These are phyloP conservation scores for Potamarius usumacintae DNA, from an alignment of 2,113 vertebrate species.

Conservation along the genomic window DNA sequence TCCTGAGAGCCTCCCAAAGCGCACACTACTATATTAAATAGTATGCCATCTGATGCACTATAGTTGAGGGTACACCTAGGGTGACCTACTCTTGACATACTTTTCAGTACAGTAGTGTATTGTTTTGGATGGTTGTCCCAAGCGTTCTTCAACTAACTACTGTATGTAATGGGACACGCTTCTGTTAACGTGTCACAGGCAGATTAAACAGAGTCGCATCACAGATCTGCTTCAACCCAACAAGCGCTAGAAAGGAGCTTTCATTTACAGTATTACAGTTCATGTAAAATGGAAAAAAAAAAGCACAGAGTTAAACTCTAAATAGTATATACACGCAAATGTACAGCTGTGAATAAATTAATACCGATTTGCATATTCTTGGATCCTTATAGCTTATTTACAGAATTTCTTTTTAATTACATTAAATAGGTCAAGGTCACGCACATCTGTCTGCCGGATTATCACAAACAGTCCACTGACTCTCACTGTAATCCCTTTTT, in stretches of 20 bases:
- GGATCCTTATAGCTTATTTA: conserved; percentile 97
- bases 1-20: conserved; percentile 84
- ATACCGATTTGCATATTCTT: conserved; percentile 99
- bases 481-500: conserved; percentile 63
- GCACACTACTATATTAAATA: conserved; percentile 12
- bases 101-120: conserved; percentile 15
- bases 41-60: not conserved
- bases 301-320: conserved; percentile 84
- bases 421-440: conserved; percentile 95
- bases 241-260: conserved; percentile 83
- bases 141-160: conserved; percentile 66
- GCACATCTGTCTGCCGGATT: conserved; percentile 70
- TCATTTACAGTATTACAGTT: conserved; percentile 88
- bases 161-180: conserved; percentile 77
- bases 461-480: conserved; percentile 62
- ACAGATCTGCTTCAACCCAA: conserved; percentile 82
- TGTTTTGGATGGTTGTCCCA: conserved; percentile 32
- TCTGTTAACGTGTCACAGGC: conserved; percentile 69
- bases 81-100: not conserved
- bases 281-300: conserved; percentile 82
- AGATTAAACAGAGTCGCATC: conserved; percentile 78
- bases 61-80: not conserved
- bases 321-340: conserved; percentile 97
- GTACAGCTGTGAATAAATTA: conserved; percentile 99
- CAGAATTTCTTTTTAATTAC: conserved; percentile 96